Base-by-base conservation (phyloP, 1,140 invertebrate species). In the Aleiodes sp. region DNA sequence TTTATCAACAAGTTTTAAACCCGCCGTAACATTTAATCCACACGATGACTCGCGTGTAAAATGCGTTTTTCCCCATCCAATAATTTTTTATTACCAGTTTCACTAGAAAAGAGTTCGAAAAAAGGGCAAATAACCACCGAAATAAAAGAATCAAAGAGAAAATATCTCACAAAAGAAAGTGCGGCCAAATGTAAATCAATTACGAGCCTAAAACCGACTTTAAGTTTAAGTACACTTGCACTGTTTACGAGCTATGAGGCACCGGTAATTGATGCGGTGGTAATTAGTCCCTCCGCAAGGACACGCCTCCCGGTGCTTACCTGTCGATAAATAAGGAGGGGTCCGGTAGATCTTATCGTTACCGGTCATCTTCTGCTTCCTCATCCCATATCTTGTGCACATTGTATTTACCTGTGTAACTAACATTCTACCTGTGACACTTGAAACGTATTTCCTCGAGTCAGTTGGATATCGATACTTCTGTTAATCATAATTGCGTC, bases 201-300 rank as follows among this genome's bases (percentile, higher is more conserved):
- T n/a, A 29, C 12, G 16, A 46, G 41, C 41, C 9, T 37, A 37
- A 63, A 63, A 37, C 28, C 35, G 60, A 63, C 31, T 63, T 63
- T 19, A 63, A 63, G 28, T 12, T 14, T 37, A 63, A 33, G n/a
- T 63, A 14, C 60, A 21, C 35, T 33, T 39, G n/a, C 19, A 63
- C 60, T 39, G 62, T 64, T 64, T 46, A 39, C 37, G 35, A 64
- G 2, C 35, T 16, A 26, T 24, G 4, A 12, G 16, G 19, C 46
- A 9, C 59, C 4, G 24, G 26, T 64, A 64, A 64, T 64, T 62
- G 59, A 33, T 21, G 39, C 19, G n/a, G 35, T 10, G 37, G 62
- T 43, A 64, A 64, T 64, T 39, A 64, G 62, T 64, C 62, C 39
- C 62, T 28, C 62, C 9, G 12, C 60, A n/a, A 12, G 2, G 31